phyloP scores from a whole-genome alignment of 1,140 invertebrate genomes.

The Littorina saxatilis region DNA sequence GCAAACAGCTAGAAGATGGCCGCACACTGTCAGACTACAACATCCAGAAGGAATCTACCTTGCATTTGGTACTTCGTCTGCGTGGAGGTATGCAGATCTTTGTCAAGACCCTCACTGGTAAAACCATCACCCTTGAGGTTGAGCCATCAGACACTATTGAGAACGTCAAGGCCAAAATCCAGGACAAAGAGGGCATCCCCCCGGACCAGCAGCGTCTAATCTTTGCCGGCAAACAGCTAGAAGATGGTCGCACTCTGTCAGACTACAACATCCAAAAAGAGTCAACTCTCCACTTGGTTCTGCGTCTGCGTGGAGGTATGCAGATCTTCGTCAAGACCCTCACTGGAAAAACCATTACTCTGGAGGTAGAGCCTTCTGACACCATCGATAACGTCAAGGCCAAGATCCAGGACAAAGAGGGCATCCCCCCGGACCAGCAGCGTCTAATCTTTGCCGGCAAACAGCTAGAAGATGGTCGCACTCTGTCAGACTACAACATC shows the following conservation, averaged over 20 bases:
- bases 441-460: conserved; percentile 83
- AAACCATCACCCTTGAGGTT: conserved; percentile 95
- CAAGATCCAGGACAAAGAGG: conserved; percentile 89
- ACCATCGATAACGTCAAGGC: conserved; percentile 87
- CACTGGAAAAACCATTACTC: conserved; percentile 78
- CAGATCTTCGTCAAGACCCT: conserved; percentile 88
- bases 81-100: conserved; percentile 84
- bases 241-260: conserved; percentile 84
- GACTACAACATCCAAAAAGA: conserved; percentile 89
- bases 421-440: conserved; percentile 76
- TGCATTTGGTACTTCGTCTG: conserved; percentile 82
- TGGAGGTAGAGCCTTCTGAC: conserved; percentile 78
- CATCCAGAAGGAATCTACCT: conserved; percentile 94
- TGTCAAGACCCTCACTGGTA: conserved; percentile 79
- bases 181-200: conserved; percentile 86
- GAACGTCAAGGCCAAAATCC: conserved; percentile 60
- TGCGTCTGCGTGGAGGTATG: conserved; percentile 91
- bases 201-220: conserved; percentile 85
- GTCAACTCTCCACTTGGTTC: conserved; percentile 86
- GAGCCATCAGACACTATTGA: conserved; percentile 88
- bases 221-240: conserved; percentile 80
- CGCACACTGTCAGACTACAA: conserved; percentile 93
- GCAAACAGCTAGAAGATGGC: conserved; percentile 83
- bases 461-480: conserved; percentile 94
- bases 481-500: conserved; percentile 83